Evolutionary conservation across 2,888 invertebrate genomes (phyloP), one percentile per base, ranked within the genome.

Genomic region (Hemaris fuciformis): DNA sequence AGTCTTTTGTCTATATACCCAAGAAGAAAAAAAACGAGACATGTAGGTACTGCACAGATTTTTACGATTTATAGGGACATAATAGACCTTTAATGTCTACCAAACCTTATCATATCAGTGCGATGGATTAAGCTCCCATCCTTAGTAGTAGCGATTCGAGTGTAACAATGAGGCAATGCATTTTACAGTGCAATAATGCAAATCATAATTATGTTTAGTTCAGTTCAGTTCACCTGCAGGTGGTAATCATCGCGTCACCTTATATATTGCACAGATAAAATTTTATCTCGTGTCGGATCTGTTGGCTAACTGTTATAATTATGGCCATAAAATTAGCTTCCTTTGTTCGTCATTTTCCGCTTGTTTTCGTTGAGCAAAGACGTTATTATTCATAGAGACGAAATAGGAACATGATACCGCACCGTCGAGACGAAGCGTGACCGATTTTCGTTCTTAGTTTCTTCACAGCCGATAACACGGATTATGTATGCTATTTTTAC

Each of bases 311-410:
- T 48, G 25, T 48, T 48, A 15, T 48, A 48, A 48, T 25, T 48
- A 48, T 48, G 25, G 25, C n/a, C n/a, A 48, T 48, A 48, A 48
- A 25, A 48, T 25, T 27, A 48, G 25, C 25, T 25, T 48, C 25
- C 48, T 48, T 48, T 48, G 48, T 48, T 48, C 25, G 23, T 48
- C 48, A 48, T 48, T 48, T 48, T 48, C 25, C 25, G 22, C 48
- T 15, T 48, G 48, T 48, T 22, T 46, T 25, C 23, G 20, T 48
- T 48, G 48, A 25, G 48, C 48, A 48, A 48, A 25, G 48, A n/a
- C 48, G 48, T 7, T 48, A 48, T 48, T 48, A 48, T 48, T 15
- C 25, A 25, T 48, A 25, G 23, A 48, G 23, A 48, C 25, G n/a
- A 48, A 48, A 27, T 48, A 48, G 48, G 23, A 48, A 48, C 13